These are phyloP conservation scores for Caenorhabditis plicata DNA, from an alignment of 2,888 invertebrate species.

Conservation along the genomic window DNA sequence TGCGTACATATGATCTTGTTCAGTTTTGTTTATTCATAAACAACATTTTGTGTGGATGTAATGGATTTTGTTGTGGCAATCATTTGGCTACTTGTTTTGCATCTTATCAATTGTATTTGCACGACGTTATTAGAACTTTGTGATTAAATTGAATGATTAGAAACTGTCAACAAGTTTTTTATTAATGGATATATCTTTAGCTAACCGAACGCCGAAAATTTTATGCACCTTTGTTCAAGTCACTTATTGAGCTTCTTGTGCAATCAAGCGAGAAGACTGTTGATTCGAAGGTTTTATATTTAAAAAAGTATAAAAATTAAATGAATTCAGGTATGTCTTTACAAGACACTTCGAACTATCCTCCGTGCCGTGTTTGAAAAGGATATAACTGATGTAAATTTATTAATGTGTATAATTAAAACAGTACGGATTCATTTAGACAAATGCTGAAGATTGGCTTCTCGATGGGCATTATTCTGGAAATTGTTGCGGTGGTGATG, in stretches of 20 bases:
- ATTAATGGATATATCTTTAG: constrained; percentile 22
- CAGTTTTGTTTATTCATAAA: neutral
- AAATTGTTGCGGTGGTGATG: constrained; percentile 11
- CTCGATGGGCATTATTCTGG: constrained; percentile 17
- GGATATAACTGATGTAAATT: neutral
- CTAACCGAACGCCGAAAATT: constrained; percentile 18
- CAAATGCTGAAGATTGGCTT: constrained; percentile 27
- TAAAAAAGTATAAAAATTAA: neutral
- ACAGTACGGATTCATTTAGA: too few species aligned
- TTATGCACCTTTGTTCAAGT: constrained; percentile 34
- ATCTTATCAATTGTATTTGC: neutral
- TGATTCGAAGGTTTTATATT: constrained; percentile 30
- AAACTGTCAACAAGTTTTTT: constrained; percentile 3
- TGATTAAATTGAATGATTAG: constrained; percentile 15
- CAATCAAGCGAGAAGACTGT: constrained; percentile 35
- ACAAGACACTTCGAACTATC: constrained; percentile 32
- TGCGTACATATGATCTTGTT: neutral
- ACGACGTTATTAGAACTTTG: neutral
- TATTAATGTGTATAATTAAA: neutral
- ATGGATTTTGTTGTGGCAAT: too few species aligned
- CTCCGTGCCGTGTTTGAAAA: constrained; percentile 16
- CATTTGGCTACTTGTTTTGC: too few species aligned
- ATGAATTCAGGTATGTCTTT: constrained; percentile 28
- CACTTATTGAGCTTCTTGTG: constrained; percentile 41
- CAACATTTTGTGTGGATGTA: constrained; percentile 1